Evolutionary conservation across 2,888 invertebrate species (phyloP), one percentile per base, ranked within the genome.

Genomic region (Macropis europaea): DNA sequence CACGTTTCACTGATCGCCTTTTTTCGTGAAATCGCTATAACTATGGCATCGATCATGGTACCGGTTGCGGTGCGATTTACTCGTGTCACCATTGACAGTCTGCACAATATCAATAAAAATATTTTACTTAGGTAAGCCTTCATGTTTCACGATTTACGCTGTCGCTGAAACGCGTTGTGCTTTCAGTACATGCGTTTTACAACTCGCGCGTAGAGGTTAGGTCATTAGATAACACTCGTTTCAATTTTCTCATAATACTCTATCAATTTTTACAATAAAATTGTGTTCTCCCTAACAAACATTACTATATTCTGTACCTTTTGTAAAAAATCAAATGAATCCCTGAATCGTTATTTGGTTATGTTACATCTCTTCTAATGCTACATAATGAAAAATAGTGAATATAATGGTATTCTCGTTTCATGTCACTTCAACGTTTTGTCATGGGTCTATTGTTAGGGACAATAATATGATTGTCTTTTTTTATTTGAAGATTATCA

Each of bases 41-140:
- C 63, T 53, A 93, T 93, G 92, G 91, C 92, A 84, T 91, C 92
- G 52, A 83, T 92, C 77, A 91, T 90, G 83, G 90, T 91, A 82
- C 92, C 91, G 90, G 90, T 91, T 73, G 86, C 91, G 66, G 89
- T 91, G 50, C 90, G 91, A 88, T 86, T 93, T 64, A 90, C 91
- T 17, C 91, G 90, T 89, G 90, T 91, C 66, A 82, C 92, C 19
- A 89, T 91, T 61, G 92, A 92, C 73, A 90, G 91, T 24, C 90
- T 92, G 54, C 84, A 91, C 72, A 89, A 90, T 79, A 90, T 88
- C 59, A 82, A 91, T 69, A 90, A 90, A 69, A 87, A 87, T 15
- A 90, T 90, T 86, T 73, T 91, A 38, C 90, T 90, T 87, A 91
- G 92, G 93, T 92, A 91, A 90, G 75, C 59, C 17, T 38, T 13